Evolutionary conservation across 2,113 vertebrate genomes (phyloP), one percentile per base, ranked within the genome.

Genomic region (Corythornis madagascariensis): DNA sequence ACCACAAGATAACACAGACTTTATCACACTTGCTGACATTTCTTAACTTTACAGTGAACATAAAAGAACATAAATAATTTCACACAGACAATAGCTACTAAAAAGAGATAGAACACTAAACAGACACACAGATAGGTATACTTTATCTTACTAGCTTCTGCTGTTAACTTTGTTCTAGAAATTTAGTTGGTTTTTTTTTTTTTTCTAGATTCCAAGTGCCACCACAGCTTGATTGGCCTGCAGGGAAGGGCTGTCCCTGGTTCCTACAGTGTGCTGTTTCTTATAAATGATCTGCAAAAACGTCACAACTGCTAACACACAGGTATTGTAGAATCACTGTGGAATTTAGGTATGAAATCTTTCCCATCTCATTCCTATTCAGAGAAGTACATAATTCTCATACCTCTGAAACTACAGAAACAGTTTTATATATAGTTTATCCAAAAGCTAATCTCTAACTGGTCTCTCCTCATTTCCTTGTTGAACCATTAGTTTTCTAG

Each of bases 21-120:
- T 90, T 86, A 69, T 59, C 50, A 66, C 28, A 22, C 19, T 26
- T 6, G 35, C 60, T 35, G 20, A 21, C 6, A 52, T 65, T 90
- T 82, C 38, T 84, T 57, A 61, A 57, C 70, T 71, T 72, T 43
- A 92, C 81, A 70, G 26, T 29, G 38, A 80, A 90, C 89, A 89
- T 63, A 85, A 73, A 88, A 13, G 47, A 47, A 93, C 76, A 85
- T 26, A 92, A 85, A 87, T 89, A 59, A 70, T 78, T 88, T 82
- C 60, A 84, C 77, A 91, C 20, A 85, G 92, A 96, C 89, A 91
- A 2, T 73, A 78, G 55, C 21, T 42, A 72, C 65, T 63, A 31
- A 73, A 66, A 84, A 79, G 48, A 93, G 79, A 75, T 47, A 76
- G 17, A 91, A 96, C 74, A 91, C 14, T 48, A 74, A 89, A 61